Base-by-base conservation (phyloP, 2,888 invertebrate genomes). In the Eustalomyia histrio region DNA sequence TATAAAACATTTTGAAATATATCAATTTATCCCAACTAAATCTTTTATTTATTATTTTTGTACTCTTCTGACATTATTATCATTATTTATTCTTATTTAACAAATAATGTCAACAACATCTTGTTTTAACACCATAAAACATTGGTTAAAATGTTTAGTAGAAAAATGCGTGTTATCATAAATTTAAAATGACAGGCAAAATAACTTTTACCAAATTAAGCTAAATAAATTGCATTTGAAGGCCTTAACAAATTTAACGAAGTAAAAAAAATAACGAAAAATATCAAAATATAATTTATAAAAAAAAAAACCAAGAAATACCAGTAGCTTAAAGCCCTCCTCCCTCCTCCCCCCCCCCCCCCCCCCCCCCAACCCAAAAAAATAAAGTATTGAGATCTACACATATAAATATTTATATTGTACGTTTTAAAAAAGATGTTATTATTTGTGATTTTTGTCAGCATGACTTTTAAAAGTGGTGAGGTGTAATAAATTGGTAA, bases 91-190 rank as follows among this genome's bases (percentile, higher is more conserved):
- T 47, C 12, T n/a, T n/a, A 47, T 47, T 47, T 47, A 14, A 75
- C 75, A 63, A 55, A 68, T 79, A 79, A 82, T 82, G 82, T 79
- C 82, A 82, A 72, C 79, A 82, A 72, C 75, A 79, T 75, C 71
- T 69, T 81, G 80, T 81, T 61, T 81, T 81, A 81, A 81, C 80
- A 74, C 80, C 80, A 81, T 81, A 81, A 81, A 82, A 82, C 81
- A 82, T 79, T 47, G 33, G 60, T 67, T 50, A 33, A 67, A 67
- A 43, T 50, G 29, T 67, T 55, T 18, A 43, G 55, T 67, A 64
- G 43, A 58, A 73, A 72, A 12, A 14, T 74, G 60, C 35, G 78
- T 80, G 76, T 81, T 78, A 78, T 81, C 76, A 78, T 81, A 81
- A 81, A 81, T 78, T 76, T 74, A 29, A 81, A 81, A 78, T 78